phyloP scores from a whole-genome alignment of 2,888 invertebrate species.

The Chrysolina haemoptera region DNA sequence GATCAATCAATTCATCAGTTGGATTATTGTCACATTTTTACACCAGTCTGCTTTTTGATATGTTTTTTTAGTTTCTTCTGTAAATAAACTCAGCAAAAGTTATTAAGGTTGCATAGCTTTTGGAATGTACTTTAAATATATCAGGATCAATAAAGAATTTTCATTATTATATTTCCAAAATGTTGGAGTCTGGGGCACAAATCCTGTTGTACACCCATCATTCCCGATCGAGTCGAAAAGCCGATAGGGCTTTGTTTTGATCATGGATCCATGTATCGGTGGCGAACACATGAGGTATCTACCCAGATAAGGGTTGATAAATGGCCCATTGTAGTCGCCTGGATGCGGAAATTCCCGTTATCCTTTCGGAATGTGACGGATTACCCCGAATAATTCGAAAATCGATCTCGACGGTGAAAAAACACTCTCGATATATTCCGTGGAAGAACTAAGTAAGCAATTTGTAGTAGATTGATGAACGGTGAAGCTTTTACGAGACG shows the following conservation, averaged over 20 bases:
- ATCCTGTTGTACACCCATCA: too few species aligned
- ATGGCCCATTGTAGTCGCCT: neutral
- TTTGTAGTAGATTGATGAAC: conserved; percentile 18
- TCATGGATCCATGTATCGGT: neutral
- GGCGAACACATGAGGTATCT: neutral
- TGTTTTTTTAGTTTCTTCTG: too few species aligned
- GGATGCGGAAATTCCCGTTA: conserved; percentile 6
- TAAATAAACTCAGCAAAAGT: too few species aligned
- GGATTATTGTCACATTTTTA: too few species aligned
- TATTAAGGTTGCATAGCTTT: too few species aligned
- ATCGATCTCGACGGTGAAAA: conserved; percentile 11
- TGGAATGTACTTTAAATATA: too few species aligned
- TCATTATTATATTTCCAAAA: too few species aligned
- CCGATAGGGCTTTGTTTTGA: neutral
- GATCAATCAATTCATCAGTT: too few species aligned
- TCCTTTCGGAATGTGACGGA: conserved; percentile 8
- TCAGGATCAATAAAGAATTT: too few species aligned
- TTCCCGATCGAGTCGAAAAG: neutral
- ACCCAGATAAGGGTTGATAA: conserved; percentile 6
- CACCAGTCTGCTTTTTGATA: too few species aligned
- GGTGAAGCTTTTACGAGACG: neutral
- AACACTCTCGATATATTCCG: neutral
- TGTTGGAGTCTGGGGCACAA: too few species aligned
- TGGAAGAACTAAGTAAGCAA: conserved; percentile 13
- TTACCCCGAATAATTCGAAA: neutral